Conservation (phyloP, 2,113 vertebrate genomes). For the Labeo rohita region DNA sequence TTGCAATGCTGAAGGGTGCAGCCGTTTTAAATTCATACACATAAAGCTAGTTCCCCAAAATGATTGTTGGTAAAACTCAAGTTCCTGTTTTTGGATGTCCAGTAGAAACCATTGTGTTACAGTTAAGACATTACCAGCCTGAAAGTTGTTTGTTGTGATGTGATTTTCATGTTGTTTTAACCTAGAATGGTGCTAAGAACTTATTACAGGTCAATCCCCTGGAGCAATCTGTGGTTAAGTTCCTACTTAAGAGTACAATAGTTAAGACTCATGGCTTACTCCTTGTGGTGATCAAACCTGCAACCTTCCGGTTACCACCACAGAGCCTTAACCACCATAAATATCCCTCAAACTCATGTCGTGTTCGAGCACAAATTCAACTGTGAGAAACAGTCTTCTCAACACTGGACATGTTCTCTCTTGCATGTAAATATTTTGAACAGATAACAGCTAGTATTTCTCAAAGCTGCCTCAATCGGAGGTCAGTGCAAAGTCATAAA, state of each 20-base stretch:
- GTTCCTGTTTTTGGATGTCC: neutral
- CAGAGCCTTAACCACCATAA: neutral
- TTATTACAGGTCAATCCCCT: neutral
- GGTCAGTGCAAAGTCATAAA: constrained; percentile 2
- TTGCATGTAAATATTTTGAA: constrained; percentile 36
- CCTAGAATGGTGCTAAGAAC: neutral
- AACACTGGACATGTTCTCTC: neutral
- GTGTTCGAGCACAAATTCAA: neutral
- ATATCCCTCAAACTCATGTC: neutral
- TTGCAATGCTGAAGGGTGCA: neutral
- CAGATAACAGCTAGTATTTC: neutral
- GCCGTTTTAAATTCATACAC: neutral
- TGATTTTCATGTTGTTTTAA: neutral
- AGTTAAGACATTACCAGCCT: neutral
- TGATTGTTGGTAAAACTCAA: neutral
- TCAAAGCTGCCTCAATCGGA: constrained; percentile 1
- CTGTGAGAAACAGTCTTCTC: neutral
- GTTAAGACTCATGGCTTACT: neutral
- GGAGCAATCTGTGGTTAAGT: neutral
- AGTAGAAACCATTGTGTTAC: neutral
- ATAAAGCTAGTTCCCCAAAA: constrained; percentile 8
- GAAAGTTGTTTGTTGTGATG: neutral
- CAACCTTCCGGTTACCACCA: neutral
- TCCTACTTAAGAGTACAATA: neutral
- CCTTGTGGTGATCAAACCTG: neutral